Percentiles rank a stretch among this genome's conserved stretches.
These are phyloP conservation scores for Cossypha caffra DNA, from an alignment of 2,797 vertebrate genomes.

Conservation along the genomic window DNA sequence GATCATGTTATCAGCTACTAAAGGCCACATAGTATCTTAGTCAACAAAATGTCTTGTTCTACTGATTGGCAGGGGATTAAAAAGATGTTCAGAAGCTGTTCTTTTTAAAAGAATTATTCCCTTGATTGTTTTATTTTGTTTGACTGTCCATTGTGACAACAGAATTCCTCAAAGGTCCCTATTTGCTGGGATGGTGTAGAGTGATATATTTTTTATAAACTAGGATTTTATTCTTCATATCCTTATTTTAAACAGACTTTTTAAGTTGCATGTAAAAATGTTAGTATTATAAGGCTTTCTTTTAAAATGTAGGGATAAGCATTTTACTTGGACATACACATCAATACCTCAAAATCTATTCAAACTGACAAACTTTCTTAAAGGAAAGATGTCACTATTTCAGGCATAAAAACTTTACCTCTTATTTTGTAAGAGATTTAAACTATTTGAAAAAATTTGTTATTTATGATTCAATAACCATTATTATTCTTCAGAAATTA, in stretches of 20 bases:
- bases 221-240: neutral
- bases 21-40: neutral
- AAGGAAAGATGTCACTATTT: neutral
- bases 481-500: neutral
- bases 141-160: neutral
- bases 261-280: neutral
- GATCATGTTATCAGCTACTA: accelerated
- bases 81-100: neutral
- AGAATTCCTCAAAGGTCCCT: neutral
- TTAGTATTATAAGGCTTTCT: neutral
- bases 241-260: neutral
- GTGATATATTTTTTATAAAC: neutral
- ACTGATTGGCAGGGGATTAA: neutral
- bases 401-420: neutral
- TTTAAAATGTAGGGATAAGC: neutral
- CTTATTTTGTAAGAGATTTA: neutral
- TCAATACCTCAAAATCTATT: neutral
- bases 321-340: neutral
- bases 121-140: neutral
- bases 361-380: neutral
- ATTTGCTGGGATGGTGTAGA: neutral
- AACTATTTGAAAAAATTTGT: neutral
- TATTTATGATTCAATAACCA: neutral
- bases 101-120: neutral
- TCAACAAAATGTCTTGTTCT: neutral